phyloP scores from a whole-genome alignment of 2,113 vertebrate species.

The Embiotoca jacksoni region DNA sequence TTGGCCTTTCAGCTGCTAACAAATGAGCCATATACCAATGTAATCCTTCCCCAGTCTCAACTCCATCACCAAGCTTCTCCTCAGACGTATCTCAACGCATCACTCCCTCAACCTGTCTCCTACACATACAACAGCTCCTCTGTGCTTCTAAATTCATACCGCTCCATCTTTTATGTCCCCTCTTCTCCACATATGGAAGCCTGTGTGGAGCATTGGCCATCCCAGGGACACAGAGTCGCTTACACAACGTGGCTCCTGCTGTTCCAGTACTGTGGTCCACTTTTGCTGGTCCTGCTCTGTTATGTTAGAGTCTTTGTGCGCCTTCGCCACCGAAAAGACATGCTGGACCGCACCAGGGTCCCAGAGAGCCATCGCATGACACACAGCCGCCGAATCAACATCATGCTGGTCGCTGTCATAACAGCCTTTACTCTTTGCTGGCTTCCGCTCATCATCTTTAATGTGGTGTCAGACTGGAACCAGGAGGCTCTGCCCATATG shows the following conservation, averaged over 20 bases:
- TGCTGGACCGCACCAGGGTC: constrained; percentile 80
- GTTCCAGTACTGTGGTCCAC: constrained; percentile 90
- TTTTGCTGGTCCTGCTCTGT: constrained; percentile 90
- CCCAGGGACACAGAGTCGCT: constrained; percentile 84
- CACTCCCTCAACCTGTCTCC: constrained; percentile 31
- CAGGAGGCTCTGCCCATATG: constrained; percentile 88
- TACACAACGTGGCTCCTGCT: constrained; percentile 90
- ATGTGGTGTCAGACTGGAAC: constrained; percentile 92
- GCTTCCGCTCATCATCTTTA: constrained; percentile 94
- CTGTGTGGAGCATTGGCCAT: constrained; percentile 91
- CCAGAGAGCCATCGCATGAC: constrained; percentile 77
- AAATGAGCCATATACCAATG: constrained; percentile 84
- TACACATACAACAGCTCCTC: constrained; percentile 61
- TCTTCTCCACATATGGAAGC: constrained; percentile 79
- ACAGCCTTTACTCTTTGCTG: constrained; percentile 91
- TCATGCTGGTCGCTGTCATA: constrained; percentile 88
- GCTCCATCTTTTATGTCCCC: constrained; percentile 53
- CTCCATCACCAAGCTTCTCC: constrained; percentile 31
- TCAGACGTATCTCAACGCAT: constrained; percentile 50
- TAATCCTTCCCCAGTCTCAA: constrained; percentile 70
- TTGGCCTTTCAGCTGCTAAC: constrained; percentile 87
- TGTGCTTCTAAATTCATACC: constrained; percentile 43
- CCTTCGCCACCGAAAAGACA: constrained; percentile 84
- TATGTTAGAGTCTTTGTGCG: constrained; percentile 89
- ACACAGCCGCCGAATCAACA: constrained; percentile 87